phyloP scores from a whole-genome alignment of 2,113 vertebrate species.

The Sylvia atricapilla region DNA sequence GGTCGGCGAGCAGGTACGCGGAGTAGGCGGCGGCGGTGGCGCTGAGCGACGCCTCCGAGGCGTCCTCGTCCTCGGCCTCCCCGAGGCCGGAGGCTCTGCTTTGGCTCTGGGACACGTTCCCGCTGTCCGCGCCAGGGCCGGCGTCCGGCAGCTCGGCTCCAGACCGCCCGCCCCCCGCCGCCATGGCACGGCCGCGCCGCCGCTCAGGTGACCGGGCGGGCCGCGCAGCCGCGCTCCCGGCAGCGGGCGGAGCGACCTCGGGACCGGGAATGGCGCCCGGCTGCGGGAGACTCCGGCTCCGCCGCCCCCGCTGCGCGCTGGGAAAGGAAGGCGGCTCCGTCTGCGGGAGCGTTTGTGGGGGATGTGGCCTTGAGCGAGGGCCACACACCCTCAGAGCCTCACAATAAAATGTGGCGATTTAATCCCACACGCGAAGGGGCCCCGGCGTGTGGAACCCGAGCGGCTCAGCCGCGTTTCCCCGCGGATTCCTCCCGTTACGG shows the following conservation, averaged over 20 bases:
- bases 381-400: fast-evolving
- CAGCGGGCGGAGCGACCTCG: fast-evolving
- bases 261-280: fast-evolving
- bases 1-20: constrained; percentile 64
- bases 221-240: neutral
- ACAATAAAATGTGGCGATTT: too few relatives aligned
- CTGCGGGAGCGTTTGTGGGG: fast-evolving
- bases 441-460: fast-evolving
- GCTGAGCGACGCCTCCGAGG: constrained; percentile 74
- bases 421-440: fast-evolving
- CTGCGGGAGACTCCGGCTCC: fast-evolving
- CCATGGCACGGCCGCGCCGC: neutral
- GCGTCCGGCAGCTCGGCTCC: constrained; percentile 64
- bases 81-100: constrained; percentile 87
- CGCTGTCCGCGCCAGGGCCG: constrained; percentile 85
- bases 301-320: fast-evolving
- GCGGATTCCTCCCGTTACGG: fast-evolving
- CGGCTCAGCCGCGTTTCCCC: neutral
- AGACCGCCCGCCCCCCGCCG: fast-evolving
- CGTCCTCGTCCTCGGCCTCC: constrained; percentile 73
- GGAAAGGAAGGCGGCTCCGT: fast-evolving
- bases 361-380: fast-evolving
- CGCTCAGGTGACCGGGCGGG: neutral
- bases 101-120: constrained; percentile 88
- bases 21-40: constrained; percentile 62